Evolutionary conservation across 2,797 vertebrate genomes (phyloP).

Genomic region (Leucoraja ocellata): DNA sequence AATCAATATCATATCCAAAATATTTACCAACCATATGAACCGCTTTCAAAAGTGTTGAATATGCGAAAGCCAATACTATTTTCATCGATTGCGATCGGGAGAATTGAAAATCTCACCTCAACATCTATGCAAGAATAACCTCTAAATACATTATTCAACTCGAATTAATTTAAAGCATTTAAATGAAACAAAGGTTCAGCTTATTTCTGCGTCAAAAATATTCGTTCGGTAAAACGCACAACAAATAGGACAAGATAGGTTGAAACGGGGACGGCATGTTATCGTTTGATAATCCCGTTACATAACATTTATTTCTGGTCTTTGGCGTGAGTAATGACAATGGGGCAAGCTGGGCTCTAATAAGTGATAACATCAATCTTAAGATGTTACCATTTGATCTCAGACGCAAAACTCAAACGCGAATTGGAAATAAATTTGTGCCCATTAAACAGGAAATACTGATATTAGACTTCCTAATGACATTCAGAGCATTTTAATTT

Average conservation of each 20-base stretch:
- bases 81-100: neutral
- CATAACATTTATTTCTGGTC: neutral
- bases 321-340: conserved; percentile 5
- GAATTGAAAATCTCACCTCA: neutral
- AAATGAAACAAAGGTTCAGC: neutral
- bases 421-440: neutral
- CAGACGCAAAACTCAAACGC: neutral
- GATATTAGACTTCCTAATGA: neutral
- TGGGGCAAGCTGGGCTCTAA: neutral
- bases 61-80: neutral
- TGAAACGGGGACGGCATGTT: neutral
- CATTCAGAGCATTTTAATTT: neutral
- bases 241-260: neutral
- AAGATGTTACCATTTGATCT: conserved; percentile 8
- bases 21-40: conserved; percentile 16
- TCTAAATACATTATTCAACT: conserved; percentile 7
- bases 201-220: neutral
- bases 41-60: conserved; percentile 21
- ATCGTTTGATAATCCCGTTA: neutral
- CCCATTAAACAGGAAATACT: neutral
- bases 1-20: conserved; percentile 35
- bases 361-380: conserved; percentile 26
- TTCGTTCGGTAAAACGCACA: neutral
- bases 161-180: neutral
- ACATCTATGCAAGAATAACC: conserved; percentile 9